A percentile compares a stretch with the other conserved stretches of the same genome.
Conservation (phyloP, 1,140 invertebrate genomes). For the Macrobrachium nipponense region DNA sequence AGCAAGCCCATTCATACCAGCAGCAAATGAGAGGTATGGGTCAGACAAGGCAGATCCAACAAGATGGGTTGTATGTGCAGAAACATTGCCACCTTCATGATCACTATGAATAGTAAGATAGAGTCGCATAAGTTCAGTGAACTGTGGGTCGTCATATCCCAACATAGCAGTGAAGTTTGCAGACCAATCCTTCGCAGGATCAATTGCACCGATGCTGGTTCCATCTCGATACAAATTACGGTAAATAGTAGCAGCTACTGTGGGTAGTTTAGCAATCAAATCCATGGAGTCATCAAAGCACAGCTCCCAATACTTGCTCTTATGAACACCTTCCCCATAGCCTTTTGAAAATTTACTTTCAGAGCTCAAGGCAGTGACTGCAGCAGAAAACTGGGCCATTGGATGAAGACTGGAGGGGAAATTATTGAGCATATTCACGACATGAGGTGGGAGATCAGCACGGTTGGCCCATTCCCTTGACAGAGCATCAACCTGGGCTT, state of each 20-base stretch:
- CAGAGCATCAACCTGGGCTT: slow-evolving; percentile 75
- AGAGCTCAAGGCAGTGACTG: slow-evolving; percentile 90
- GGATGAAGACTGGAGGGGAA: slow-evolving; percentile 94
- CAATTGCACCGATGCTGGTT: slow-evolving; percentile 87
- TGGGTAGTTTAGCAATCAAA: slow-evolving; percentile 94
- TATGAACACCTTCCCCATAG: slow-evolving; percentile 87
- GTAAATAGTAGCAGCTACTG: slow-evolving; percentile 95
- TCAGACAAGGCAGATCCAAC: slow-evolving; percentile 95
- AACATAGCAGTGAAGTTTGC: slow-evolving; percentile 94
- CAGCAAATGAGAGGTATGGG: slow-evolving; percentile 93
- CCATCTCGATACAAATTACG: slow-evolving; percentile 85
- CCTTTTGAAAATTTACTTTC: slow-evolving; percentile 95
- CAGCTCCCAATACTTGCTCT: slow-evolving; percentile 89
- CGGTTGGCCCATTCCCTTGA: slow-evolving; percentile 93
- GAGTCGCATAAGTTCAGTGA: slow-evolving; percentile 93
- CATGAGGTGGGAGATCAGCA: slow-evolving; percentile 90
- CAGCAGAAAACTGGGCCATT: slow-evolving; percentile 95
- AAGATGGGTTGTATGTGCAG: slow-evolving; percentile 94
- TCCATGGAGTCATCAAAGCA: slow-evolving; percentile 96
- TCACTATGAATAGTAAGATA: slow-evolving; percentile 97
- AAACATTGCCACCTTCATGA: slow-evolving; percentile 96
- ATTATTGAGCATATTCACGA: slow-evolving; percentile 94
- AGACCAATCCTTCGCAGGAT: slow-evolving; percentile 92
- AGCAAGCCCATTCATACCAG: slow-evolving; percentile 93
- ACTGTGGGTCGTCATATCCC: slow-evolving; percentile 85